phyloP scores from a whole-genome alignment of 2,888 invertebrate species.

The Conops quadrifasciatus region DNA sequence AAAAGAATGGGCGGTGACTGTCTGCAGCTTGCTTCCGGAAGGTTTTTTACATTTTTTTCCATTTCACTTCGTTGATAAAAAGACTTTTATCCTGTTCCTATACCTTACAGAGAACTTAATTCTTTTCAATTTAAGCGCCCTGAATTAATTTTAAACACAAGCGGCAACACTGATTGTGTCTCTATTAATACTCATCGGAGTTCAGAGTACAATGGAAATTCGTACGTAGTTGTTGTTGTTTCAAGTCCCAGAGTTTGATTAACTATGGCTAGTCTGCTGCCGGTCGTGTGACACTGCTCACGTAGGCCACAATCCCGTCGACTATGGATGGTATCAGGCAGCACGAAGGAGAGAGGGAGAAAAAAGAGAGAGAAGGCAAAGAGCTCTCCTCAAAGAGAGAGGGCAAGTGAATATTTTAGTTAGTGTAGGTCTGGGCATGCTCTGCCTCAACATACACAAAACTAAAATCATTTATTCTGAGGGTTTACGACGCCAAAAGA shows the following conservation, averaged over 20 bases:
- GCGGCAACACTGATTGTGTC: background rate
- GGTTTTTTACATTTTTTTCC: too few relatives aligned
- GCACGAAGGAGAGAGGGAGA: constrained; percentile 4
- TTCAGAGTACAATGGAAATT: background rate
- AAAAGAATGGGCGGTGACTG: too few relatives aligned
- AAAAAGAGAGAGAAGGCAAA: background rate
- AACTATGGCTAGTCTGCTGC: background rate
- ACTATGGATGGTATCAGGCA: background rate
- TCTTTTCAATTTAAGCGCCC: background rate
- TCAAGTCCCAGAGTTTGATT: background rate
- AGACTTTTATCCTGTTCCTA: too few relatives aligned
- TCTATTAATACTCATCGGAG: background rate
- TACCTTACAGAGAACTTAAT: too few relatives aligned
- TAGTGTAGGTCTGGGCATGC: constrained; percentile 19
- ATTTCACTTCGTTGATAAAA: too few relatives aligned
- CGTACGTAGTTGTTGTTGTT: background rate
- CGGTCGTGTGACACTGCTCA: constrained; percentile 31
- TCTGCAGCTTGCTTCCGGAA: too few relatives aligned
- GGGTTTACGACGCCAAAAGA: background rate
- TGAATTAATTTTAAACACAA: background rate
- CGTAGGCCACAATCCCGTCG: constrained; percentile 25
- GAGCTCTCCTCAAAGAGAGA: background rate
- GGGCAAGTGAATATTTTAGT: background rate
- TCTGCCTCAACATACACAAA: background rate
- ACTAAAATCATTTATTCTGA: too few relatives aligned